A percentile compares a stretch with the other conserved stretches of the same genome.
Evolutionary conservation across 2,113 vertebrate genomes (phyloP).

Genomic region (Petrocephalus microphthalmus): DNA sequence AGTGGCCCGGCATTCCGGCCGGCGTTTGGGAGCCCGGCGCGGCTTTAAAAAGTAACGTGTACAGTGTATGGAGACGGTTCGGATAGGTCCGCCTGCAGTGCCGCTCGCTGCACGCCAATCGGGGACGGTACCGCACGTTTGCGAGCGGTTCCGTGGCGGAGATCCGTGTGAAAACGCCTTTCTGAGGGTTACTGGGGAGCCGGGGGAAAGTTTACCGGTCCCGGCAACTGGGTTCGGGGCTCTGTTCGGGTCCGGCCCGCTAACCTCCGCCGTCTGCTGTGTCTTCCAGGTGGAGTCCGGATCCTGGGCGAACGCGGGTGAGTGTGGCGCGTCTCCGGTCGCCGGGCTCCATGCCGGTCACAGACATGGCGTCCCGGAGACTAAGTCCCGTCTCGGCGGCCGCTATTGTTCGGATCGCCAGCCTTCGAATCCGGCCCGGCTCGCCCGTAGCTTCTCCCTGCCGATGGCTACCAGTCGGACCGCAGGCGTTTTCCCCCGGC

Average conservation of each 20-base stretch:
- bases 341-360: constrained; percentile 44
- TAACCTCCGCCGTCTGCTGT: constrained; percentile 33
- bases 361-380: constrained; percentile 99
- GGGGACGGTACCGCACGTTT: neutral
- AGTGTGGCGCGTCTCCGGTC: constrained; percentile 51
- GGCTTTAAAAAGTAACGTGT: neutral
- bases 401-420: constrained; percentile 94
- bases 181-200: neutral
- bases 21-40: neutral
- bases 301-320: constrained; percentile 81
- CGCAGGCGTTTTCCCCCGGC: constrained; percentile 44
- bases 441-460: neutral
- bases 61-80: neutral
- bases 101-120: neutral
- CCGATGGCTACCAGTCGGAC: constrained; percentile 25
- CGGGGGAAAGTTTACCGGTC: neutral
- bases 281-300: constrained; percentile 78
- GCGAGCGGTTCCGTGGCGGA: neutral
- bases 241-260: neutral
- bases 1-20: neutral
- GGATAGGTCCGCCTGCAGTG: neutral
- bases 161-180: neutral
- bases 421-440: constrained; percentile 44
- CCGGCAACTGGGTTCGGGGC: neutral
- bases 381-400: constrained; percentile 95